Percentiles rank a stretch among this genome's conserved stretches.
phyloP scores from a whole-genome alignment of 2,113 vertebrate species.

The Carlito syrichta region DNA sequence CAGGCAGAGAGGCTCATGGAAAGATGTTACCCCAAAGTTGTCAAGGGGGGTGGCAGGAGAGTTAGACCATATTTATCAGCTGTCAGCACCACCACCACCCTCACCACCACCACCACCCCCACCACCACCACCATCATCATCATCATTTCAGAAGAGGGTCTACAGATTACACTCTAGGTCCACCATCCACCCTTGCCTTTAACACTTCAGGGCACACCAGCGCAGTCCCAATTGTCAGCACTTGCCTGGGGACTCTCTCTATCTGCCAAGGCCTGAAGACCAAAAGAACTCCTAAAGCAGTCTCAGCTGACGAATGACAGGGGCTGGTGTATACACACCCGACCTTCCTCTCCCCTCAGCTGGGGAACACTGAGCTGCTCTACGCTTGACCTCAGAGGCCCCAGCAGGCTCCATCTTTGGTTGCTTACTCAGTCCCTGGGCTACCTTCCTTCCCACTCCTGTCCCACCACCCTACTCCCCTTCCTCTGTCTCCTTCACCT shows the following conservation, averaged over 20 bases:
- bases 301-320: not conserved
- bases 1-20: not conserved
- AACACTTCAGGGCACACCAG: rapidly evolving
- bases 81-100: rapidly evolving
- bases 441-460: not conserved
- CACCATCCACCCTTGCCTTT: rapidly evolving
- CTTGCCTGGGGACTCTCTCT: not conserved
- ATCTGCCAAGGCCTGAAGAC: not conserved
- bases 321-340: too few relatives aligned
- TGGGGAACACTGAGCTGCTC: not conserved
- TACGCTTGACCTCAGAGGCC: not conserved
- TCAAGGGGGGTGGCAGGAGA: not conserved
- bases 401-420: not conserved
- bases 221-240: too few relatives aligned
- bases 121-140: rapidly evolving
- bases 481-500: not conserved
- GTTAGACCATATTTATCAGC: not conserved
- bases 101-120: too few relatives aligned
- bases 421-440: not conserved
- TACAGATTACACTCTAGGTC: not conserved
- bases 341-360: not conserved
- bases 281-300: not conserved
- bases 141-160: rapidly evolving
- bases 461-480: not conserved
- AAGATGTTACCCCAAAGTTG: not conserved